Conservation (phyloP, 2,113 vertebrate species). For the Chionis minor region DNA sequence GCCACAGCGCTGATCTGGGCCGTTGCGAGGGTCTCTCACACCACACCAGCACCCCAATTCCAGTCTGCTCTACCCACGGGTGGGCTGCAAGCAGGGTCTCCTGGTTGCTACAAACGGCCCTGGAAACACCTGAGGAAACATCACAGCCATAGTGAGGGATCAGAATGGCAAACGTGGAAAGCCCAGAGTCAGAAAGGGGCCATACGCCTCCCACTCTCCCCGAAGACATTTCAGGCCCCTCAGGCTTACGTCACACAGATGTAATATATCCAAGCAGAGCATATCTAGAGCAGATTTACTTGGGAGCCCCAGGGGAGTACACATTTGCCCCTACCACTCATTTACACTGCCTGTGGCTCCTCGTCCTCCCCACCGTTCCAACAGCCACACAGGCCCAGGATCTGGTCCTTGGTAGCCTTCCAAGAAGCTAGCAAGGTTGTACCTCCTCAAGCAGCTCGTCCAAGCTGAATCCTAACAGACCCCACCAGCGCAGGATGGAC, state of each 20-base stretch:
- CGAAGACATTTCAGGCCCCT: neutral
- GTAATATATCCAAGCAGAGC: neutral
- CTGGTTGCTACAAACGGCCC: neutral
- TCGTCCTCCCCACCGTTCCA: rapidly evolving
- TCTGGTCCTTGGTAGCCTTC: neutral
- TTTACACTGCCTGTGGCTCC: neutral
- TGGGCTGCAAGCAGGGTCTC: neutral
- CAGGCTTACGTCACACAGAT: neutral
- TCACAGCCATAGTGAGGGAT: neutral
- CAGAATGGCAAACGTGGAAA: neutral
- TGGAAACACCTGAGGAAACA: neutral
- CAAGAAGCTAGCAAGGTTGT: neutral
- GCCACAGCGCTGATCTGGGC: neutral
- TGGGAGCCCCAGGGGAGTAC: neutral
- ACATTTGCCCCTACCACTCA: neutral
- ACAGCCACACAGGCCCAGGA: neutral
- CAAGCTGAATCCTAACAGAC: neutral
- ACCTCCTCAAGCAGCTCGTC: neutral
- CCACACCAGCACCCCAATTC: neutral
- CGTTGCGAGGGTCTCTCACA: neutral
- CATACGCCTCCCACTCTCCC: neutral
- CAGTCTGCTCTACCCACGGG: neutral
- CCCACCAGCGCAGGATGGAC: neutral
- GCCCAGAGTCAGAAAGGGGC: neutral
- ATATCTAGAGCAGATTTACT: neutral